Evolutionary conservation across 2,888 invertebrate genomes (phyloP).

Genomic region (Tromatobia lineatoria): DNA sequence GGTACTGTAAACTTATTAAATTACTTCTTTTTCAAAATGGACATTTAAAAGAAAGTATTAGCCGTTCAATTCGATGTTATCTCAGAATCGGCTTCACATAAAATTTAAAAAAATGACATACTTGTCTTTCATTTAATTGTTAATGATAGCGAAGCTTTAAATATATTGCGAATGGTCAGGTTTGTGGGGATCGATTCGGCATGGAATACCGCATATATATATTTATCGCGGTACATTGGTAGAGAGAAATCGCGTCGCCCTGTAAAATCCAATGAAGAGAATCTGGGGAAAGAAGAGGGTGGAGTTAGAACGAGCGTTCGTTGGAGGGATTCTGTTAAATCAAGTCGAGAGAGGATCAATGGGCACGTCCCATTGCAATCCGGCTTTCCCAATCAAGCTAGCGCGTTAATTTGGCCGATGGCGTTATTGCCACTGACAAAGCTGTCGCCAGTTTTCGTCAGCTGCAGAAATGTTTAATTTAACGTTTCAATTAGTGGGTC

Average conservation of each 20-base stretch:
- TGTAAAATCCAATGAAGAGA: conserved; percentile 12
- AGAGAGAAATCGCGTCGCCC: conserved; percentile 8
- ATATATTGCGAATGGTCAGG: not conserved
- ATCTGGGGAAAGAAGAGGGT: not conserved
- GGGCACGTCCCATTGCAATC: conserved; percentile 13
- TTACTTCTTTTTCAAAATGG: too few species aligned
- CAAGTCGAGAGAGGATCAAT: conserved; percentile 17
- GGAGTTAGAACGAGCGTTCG: not conserved
- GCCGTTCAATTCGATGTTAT: too few species aligned
- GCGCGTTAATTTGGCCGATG: conserved; percentile 23
- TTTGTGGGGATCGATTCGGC: too few species aligned
- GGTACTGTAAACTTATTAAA: too few species aligned
- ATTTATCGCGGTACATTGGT: not conserved
- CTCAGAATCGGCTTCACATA: too few species aligned
- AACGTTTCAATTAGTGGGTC: not conserved
- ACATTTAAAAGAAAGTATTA: too few species aligned
- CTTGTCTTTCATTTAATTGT: too few species aligned
- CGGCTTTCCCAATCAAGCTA: conserved; percentile 35
- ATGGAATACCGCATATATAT: not conserved
- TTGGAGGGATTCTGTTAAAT: conserved; percentile 23
- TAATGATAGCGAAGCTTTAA: too few species aligned
- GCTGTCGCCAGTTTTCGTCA: not conserved
- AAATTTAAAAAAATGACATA: too few species aligned
- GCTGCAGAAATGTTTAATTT: conserved; percentile 2
- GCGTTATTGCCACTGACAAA: conserved; percentile 22